A percentile compares a stretch with the other conserved stretches of the same genome.
Evolutionary conservation across 2,797 vertebrate species (phyloP).

Genomic region (Amazona ochrocephala): DNA sequence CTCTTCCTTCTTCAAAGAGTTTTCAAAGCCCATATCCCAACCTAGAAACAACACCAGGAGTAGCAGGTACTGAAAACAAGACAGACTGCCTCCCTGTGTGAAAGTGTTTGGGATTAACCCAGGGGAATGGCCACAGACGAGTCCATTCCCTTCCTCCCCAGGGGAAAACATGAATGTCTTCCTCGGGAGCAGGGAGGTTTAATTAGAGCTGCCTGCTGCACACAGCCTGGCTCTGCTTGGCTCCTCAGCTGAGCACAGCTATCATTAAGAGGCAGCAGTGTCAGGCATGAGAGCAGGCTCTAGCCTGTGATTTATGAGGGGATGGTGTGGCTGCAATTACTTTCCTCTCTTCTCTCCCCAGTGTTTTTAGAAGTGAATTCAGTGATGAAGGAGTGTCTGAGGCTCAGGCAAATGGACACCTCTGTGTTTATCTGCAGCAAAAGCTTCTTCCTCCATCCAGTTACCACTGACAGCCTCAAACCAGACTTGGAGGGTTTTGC

Average conservation of each 20-base stretch:
- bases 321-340: background rate
- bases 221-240: background rate
- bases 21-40: background rate
- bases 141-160: conserved; percentile 1
- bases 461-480: background rate
- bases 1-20: background rate
- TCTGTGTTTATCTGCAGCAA: background rate
- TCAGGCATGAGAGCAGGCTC: conserved; percentile 26
- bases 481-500: background rate
- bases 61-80: background rate
- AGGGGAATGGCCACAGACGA: background rate
- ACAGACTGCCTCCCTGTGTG: background rate
- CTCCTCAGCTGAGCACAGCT: conserved; percentile 8
- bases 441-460: background rate
- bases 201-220: conserved; percentile 51
- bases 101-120: background rate
- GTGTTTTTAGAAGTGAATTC: conserved; percentile 5
- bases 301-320: conserved; percentile 29
- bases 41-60: background rate
- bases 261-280: conserved; percentile 53
- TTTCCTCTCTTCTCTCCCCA: background rate
- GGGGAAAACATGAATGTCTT: background rate
- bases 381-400: background rate
- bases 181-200: conserved; percentile 14
- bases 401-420: background rate